Evolutionary conservation across 2,888 invertebrate genomes (phyloP).

Genomic region (Drosophila infuscata): DNA sequence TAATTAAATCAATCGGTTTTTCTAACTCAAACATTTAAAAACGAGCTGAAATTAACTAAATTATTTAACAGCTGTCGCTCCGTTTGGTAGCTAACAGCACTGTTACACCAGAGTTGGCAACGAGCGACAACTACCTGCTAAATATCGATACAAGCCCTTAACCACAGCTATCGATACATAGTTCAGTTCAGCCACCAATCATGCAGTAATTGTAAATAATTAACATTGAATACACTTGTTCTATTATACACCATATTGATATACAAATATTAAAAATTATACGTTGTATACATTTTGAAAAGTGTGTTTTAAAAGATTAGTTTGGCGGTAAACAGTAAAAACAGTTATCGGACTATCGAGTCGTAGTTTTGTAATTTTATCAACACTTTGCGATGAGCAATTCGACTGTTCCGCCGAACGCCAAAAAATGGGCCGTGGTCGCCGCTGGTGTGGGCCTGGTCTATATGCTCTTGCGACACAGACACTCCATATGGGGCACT

Average conservation of each 20-base stretch:
- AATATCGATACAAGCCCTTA: not conserved
- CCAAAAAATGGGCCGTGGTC: constrained; percentile 51
- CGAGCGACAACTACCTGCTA: not conserved
- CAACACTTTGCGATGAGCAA: constrained; percentile 43
- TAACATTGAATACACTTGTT: not conserved
- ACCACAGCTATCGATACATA: not conserved
- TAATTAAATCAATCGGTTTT: constrained; percentile 5
- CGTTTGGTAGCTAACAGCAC: constrained; percentile 6
- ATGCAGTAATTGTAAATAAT: not conserved
- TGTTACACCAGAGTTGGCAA: not conserved
- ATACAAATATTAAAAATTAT: no score
- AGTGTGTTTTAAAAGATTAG: not conserved
- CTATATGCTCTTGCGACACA: constrained; percentile 77
- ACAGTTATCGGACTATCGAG: constrained; percentile 25
- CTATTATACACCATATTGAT: not conserved
- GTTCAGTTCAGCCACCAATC: not conserved
- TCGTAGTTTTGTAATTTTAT: constrained; percentile 14
- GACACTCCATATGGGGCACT: constrained; percentile 86
- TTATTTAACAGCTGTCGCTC: constrained; percentile 33
- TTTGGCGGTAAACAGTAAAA: constrained; percentile 17
- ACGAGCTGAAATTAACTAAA: constrained; percentile 3
- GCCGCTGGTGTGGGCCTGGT: constrained; percentile 82
- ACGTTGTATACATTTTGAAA: not conserved
- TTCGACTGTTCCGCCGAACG: constrained; percentile 7
- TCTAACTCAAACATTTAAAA: constrained; percentile 17